Base-by-base conservation (phyloP, 2,797 vertebrate species). In the Lateolabrax maculatus region DNA sequence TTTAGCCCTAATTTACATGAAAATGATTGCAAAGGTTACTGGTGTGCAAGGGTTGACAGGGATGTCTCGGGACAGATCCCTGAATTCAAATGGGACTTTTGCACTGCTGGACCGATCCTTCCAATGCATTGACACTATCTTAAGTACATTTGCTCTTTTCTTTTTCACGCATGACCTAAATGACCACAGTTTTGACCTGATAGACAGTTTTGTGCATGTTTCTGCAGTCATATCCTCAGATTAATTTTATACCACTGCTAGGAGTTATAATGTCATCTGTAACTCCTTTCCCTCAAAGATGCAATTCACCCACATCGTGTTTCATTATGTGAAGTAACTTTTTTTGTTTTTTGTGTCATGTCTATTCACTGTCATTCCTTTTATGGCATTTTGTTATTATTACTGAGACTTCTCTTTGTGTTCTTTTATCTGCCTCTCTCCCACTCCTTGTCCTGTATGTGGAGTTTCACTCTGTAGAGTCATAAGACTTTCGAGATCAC, bases 401-500 rank as follows among this genome's bases (percentile, higher is more conserved):
- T 31, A 58, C 34, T 80, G 70, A 79, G 72, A 55, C 51, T 9
- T 77, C 51, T 66, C 27, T 69, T 76, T 75, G 18, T 84, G 3
- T 85, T 90, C 64, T 64, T 74, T 61, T 83, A 70, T 31, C 74
- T 79, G 36, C 46, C 18, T 79, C 39, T 53, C 9, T 69, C 27
- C 49, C 23, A 11, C 52, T 75, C n/a, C 8, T n/a, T 79, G 77
- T 81, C 79, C 57, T 71, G 9, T 67, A 46, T n/a, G 63, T 79
- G 86, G 51, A 80, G 68, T 56, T 78, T 51, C 52, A 9, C 36
- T 81, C 34, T 66, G 1, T 84, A 56, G 44, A 75, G 67, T 78
- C 48, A 43, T 78, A 69, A 71, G 46, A 83, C 57, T 85, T 79
- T 82, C 31, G 56, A 90, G 72, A 90, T 93, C 83, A 92, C 89